Conservation (phyloP, 2,888 invertebrate genomes). For the Drosophila stalkeri region DNA sequence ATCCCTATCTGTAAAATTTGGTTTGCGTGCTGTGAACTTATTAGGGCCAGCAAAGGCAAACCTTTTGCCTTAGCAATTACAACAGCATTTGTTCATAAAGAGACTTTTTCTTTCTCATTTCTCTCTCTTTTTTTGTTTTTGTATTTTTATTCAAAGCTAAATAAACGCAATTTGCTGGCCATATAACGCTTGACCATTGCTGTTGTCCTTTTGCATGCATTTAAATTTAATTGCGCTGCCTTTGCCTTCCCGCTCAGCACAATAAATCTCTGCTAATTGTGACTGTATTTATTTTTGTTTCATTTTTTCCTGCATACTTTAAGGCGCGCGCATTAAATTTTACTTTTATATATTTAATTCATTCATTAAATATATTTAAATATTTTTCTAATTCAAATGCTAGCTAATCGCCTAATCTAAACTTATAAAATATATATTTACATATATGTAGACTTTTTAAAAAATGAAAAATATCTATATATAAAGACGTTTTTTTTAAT, state of each 20-base stretch:
- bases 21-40: constrained; percentile 73
- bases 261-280: constrained; percentile 6
- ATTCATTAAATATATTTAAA: background rate
- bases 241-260: background rate
- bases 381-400: too few species aligned
- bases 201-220: constrained; percentile 5
- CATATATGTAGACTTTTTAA: too few species aligned
- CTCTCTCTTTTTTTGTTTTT: background rate
- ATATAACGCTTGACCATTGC: constrained; percentile 23
- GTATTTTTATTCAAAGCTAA: background rate
- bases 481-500: too few species aligned
- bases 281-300: background rate
- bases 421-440: too few species aligned
- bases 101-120: background rate
- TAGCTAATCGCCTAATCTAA: too few species aligned
- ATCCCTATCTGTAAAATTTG: background rate
- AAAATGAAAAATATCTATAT: too few species aligned
- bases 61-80: constrained; percentile 51
- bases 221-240: constrained; percentile 8
- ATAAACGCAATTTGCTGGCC: constrained; percentile 1
- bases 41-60: constrained; percentile 51
- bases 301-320: background rate
- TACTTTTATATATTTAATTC: background rate
- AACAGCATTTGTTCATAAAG: constrained; percentile 18
- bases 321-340: background rate